Conservation (phyloP, 2,113 vertebrate genomes). For the Cairina moschata region DNA sequence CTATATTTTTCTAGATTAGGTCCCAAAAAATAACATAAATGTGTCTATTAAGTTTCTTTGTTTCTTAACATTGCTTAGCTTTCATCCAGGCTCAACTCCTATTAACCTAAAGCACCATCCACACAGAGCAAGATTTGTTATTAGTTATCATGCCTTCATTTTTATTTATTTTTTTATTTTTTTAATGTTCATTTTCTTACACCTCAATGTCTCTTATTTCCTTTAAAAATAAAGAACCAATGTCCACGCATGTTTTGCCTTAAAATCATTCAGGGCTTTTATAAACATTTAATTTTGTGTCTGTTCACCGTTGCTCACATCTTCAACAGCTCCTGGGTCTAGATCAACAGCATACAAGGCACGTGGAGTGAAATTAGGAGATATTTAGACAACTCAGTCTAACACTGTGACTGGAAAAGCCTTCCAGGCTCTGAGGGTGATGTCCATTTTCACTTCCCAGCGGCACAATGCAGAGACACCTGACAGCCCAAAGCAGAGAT, state of each 20-base stretch:
- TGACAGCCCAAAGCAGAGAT: neutral
- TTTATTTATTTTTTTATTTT: neutral
- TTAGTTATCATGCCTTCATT: accelerated
- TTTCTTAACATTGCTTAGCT: neutral
- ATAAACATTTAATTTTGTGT: neutral
- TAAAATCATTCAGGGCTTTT: neutral
- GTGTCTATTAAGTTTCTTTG: neutral
- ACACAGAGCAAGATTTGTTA: neutral
- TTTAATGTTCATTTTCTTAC: neutral
- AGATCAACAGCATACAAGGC: neutral
- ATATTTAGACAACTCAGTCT: neutral
- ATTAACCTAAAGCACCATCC: neutral
- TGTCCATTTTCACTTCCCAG: neutral
- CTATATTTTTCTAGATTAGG: neutral
- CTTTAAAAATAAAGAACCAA: neutral
- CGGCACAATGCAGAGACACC: neutral
- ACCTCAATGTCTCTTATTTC: neutral
- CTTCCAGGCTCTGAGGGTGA: neutral
- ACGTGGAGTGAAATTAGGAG: neutral
- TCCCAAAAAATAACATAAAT: neutral
- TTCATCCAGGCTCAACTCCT: neutral
- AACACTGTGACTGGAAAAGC: neutral
- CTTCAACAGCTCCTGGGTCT: neutral
- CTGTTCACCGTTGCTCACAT: neutral
- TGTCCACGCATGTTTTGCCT: neutral